Conservation (phyloP, 2,888 invertebrate genomes). For the Branchinecta sandiegonensis region DNA sequence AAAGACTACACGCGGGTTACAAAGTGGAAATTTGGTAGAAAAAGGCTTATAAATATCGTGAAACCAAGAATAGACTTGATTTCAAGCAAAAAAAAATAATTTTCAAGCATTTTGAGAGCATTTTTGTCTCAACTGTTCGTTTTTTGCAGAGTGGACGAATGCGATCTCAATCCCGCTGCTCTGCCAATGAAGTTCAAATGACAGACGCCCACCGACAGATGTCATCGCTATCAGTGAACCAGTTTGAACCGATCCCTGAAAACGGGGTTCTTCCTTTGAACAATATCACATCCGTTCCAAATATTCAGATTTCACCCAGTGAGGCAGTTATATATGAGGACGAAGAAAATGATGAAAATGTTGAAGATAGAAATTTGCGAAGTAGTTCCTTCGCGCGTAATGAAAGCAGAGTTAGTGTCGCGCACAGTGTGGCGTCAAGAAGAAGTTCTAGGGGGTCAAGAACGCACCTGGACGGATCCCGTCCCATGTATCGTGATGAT, state of each 20-base stretch:
- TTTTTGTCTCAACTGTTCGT: not conserved
- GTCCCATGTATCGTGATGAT: slow-evolving; percentile 72
- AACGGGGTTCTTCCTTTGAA: slow-evolving; percentile 1
- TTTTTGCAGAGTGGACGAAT: not conserved
- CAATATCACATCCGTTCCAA: slow-evolving; percentile 2
- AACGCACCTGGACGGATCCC: slow-evolving; percentile 27
- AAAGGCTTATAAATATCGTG: too few species aligned
- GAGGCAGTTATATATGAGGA: slow-evolving; percentile 28
- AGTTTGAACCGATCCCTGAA: slow-evolving; percentile 16
- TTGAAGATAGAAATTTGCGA: slow-evolving; percentile 16
- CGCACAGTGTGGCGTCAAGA: slow-evolving; percentile 1
- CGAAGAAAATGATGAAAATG: slow-evolving; percentile 26
- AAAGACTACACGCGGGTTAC: too few species aligned
- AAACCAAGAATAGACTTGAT: too few species aligned
- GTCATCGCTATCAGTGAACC: slow-evolving; percentile 8
- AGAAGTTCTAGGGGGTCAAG: slow-evolving; percentile 33
- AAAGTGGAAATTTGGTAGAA: too few species aligned
- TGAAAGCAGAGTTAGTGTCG: slow-evolving; percentile 1
- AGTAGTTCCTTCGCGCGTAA: slow-evolving; percentile 18
- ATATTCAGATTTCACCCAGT: not conserved
- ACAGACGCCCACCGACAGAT: not conserved
- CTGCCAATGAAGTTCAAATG: slow-evolving; percentile 1
- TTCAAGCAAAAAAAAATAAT: too few species aligned
- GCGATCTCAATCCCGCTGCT: slow-evolving; percentile 6
- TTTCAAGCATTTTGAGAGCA: too few species aligned